Percentiles rank a stretch among this genome's conserved stretches.
These are phyloP conservation scores for Champsocephalus gunnari DNA, from an alignment of 2,797 vertebrate genomes.

Conservation along the genomic window DNA sequence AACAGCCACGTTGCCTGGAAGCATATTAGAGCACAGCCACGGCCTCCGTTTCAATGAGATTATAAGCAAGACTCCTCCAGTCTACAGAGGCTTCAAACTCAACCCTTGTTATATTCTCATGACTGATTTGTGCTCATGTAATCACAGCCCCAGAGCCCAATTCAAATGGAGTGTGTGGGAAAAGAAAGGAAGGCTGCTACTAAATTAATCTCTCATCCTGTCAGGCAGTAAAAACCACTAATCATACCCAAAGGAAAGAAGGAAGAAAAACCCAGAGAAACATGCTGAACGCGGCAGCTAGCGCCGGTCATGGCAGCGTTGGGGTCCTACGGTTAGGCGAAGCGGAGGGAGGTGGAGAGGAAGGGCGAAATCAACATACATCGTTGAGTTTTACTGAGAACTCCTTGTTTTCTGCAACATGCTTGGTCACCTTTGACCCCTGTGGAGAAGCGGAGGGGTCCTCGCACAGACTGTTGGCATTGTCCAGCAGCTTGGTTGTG, in stretches of 20 bases:
- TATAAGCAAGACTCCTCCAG: slow-evolving; percentile 68
- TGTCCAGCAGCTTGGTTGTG: slow-evolving; percentile 97
- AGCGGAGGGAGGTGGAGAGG: slow-evolving; percentile 73
- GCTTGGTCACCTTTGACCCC: slow-evolving; percentile 99
- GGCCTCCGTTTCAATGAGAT: slow-evolving; percentile 69
- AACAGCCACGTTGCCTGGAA: slow-evolving; percentile 58
- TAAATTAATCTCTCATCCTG: slow-evolving; percentile 75
- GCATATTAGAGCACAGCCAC: slow-evolving; percentile 59
- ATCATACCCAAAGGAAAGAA: slow-evolving; percentile 75
- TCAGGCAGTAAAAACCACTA: slow-evolving; percentile 74
- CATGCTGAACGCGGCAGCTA: slow-evolving; percentile 81
- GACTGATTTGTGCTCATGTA: slow-evolving; percentile 74
- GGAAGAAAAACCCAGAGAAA: slow-evolving; percentile 76
- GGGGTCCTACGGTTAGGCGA: slow-evolving; percentile 76
- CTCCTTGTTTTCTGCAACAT: slow-evolving; percentile 99
- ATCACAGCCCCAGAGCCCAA: slow-evolving; percentile 74
- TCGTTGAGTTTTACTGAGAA: slow-evolving; percentile 99
- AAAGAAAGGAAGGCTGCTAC: slow-evolving; percentile 73
- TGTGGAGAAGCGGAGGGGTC: slow-evolving; percentile 93
- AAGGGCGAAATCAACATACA: slow-evolving; percentile 98
- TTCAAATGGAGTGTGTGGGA: slow-evolving; percentile 76
- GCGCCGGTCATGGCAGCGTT: slow-evolving; percentile 69
- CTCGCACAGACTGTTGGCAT: slow-evolving; percentile 88
- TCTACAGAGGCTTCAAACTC: slow-evolving; percentile 67
- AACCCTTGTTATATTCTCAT: slow-evolving; percentile 75